Percentiles rank a stretch among this genome's conserved stretches.
phyloP scores from a whole-genome alignment of 2,888 invertebrate species.

The Callyntrura guangdongensis region DNA sequence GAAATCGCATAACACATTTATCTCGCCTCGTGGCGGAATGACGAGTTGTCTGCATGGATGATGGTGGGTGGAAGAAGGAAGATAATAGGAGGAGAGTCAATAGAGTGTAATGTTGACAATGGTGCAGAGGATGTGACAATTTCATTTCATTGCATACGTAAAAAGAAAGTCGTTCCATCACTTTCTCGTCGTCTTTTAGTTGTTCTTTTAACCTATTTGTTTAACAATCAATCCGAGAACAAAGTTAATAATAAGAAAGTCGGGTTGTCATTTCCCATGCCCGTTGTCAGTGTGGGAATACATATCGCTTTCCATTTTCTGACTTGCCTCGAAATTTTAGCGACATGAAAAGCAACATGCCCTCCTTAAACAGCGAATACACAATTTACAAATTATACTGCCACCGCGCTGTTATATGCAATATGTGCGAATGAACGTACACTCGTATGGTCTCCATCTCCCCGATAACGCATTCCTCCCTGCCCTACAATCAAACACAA shows the following conservation, averaged over 20 bases:
- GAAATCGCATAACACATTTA: background rate
- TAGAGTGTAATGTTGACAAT: background rate
- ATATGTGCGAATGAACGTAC: background rate
- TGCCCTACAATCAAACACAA: background rate
- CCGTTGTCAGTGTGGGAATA: too few relatives aligned
- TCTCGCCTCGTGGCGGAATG: background rate
- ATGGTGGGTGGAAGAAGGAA: background rate
- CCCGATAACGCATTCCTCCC: background rate
- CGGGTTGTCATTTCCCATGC: background rate
- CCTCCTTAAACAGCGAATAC: too few relatives aligned
- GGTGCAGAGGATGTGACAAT: background rate
- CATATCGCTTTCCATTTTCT: background rate
- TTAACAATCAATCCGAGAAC: background rate
- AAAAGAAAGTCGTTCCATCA: background rate
- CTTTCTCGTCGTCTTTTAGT: background rate
- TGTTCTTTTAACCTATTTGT: background rate
- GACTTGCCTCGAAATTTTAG: too few relatives aligned
- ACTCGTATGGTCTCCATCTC: background rate
- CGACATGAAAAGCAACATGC: too few relatives aligned
- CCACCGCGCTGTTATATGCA: background rate
- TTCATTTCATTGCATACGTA: background rate
- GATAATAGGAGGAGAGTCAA: slow-evolving; percentile 16
- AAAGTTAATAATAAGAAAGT: slow-evolving; percentile 5
- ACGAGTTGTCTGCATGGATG: background rate
- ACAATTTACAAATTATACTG: too few relatives aligned